Evolutionary conservation across 2,797 vertebrate species (phyloP).

Genomic region (Rhadinocentrus ornatus): DNA sequence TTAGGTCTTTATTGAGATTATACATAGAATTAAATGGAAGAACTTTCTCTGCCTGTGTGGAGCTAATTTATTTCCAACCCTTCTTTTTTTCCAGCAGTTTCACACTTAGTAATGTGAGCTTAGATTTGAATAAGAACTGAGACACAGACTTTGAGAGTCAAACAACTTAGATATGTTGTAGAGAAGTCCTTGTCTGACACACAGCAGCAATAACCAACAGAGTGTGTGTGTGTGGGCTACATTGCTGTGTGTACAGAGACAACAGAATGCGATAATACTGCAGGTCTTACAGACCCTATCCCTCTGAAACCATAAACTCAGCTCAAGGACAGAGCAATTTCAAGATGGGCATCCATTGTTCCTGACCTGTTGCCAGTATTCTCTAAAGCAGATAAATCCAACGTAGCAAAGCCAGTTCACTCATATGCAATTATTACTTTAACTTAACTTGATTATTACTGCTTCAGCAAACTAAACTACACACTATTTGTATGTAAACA

Average conservation of each 20-base stretch:
- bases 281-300: conserved; percentile 65
- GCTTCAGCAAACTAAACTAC: conserved; percentile 3
- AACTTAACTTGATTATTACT: conserved; percentile 16
- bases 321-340: conserved; percentile 70
- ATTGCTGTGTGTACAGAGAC: conserved; percentile 79
- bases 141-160: conserved; percentile 6
- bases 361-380: conserved; percentile 59
- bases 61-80: conserved; percentile 48
- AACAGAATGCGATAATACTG: conserved; percentile 78
- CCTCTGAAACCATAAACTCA: conserved; percentile 71
- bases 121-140: background rate
- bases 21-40: conserved; percentile 86
- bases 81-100: background rate
- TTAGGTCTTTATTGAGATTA: conserved; percentile 85
- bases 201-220: conserved; percentile 49
- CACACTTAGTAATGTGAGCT: background rate
- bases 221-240: conserved; percentile 45
- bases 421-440: conserved; percentile 38
- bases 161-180: conserved; percentile 19
- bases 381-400: conserved; percentile 48
- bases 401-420: conserved; percentile 29
- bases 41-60: conserved; percentile 76
- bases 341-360: conserved; percentile 65
- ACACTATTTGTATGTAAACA: conserved; percentile 52
- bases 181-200: conserved; percentile 46